Conservation (phyloP, 2,888 invertebrate genomes). For the Macroteleia sp. region DNA sequence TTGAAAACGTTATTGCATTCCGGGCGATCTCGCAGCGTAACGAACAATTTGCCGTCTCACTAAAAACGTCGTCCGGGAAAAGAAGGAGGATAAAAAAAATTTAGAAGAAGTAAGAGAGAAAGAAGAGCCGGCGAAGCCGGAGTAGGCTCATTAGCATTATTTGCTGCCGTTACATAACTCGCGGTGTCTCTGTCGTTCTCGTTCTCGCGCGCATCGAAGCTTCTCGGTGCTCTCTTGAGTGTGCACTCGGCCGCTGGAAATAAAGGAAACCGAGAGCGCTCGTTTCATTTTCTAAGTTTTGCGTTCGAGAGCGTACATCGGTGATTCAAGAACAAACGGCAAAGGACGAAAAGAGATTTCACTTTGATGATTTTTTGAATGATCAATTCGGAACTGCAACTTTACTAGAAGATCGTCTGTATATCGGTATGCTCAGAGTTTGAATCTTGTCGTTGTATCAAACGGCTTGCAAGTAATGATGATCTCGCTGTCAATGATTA, state of each 20-base stretch:
- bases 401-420: no score
- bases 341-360: background rate
- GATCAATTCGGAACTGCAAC: background rate
- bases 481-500: constrained; percentile 65
- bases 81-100: constrained; percentile 58
- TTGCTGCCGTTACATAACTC: constrained; percentile 82
- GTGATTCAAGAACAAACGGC: background rate
- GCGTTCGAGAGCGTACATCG: background rate
- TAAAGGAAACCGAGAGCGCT: constrained; percentile 34
- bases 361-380: background rate
- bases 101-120: constrained; percentile 65
- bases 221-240: background rate
- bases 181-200: constrained; percentile 54
- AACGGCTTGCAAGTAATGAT: constrained; percentile 45
- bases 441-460: constrained; percentile 23
- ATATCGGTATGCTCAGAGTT: no score
- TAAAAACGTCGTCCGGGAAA: constrained; percentile 64
- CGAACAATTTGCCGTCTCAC: constrained; percentile 61
- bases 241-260: background rate
- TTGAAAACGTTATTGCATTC: constrained; percentile 47
- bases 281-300: constrained; percentile 24
- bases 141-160: constrained; percentile 83
- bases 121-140: constrained; percentile 70
- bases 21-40: constrained; percentile 50
- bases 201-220: constrained; percentile 15